phyloP scores from a whole-genome alignment of 2,113 vertebrate genomes.

The Elephantulus edwardii region DNA sequence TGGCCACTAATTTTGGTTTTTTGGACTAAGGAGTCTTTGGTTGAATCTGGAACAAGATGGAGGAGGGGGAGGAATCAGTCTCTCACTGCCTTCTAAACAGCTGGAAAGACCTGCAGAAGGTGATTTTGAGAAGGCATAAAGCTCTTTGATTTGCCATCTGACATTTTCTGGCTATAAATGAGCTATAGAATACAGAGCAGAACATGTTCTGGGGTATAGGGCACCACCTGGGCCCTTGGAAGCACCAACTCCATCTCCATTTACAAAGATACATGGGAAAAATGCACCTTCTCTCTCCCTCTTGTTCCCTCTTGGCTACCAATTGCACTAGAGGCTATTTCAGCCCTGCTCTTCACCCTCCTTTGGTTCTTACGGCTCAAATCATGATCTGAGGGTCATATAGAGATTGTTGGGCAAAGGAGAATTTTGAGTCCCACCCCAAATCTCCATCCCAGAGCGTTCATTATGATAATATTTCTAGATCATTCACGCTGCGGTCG shows the following conservation, averaged over 20 bases:
- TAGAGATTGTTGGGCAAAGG: background rate
- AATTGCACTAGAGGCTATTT: background rate
- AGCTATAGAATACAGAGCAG: no score
- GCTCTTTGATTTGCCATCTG: background rate
- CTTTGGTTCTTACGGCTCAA: background rate
- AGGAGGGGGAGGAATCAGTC: background rate
- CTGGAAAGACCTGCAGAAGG: background rate
- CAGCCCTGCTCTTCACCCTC: background rate
- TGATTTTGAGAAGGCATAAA: background rate
- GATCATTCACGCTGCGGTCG: no score
- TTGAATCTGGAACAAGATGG: background rate
- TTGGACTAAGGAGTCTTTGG: background rate
- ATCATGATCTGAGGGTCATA: background rate
- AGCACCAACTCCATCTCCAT: background rate
- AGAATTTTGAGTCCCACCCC: background rate
- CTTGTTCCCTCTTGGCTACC: background rate
- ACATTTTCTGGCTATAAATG: background rate
- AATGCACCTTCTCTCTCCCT: background rate
- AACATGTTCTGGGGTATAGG: rapidly evolving
- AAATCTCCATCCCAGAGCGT: background rate
- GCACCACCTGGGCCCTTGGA: rapidly evolving
- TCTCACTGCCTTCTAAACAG: background rate
- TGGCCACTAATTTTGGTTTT: background rate
- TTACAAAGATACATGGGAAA: background rate
- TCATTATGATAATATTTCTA: background rate